Conservation (phyloP, 2,888 invertebrate species). For the Calameuta pallipes region DNA sequence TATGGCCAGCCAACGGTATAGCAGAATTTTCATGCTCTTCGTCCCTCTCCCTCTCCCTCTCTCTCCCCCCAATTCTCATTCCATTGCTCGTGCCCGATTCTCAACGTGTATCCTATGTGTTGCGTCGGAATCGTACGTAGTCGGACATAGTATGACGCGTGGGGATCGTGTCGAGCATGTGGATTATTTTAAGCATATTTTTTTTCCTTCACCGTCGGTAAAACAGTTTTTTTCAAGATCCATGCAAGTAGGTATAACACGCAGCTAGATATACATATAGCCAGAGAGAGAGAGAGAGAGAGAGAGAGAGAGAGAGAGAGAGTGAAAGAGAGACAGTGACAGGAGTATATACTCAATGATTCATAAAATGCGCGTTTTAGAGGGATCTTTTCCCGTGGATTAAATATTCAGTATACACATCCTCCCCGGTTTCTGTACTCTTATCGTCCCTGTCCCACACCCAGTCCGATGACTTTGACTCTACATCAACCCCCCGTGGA, state of each 20-base stretch:
- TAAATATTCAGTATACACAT: slow-evolving; percentile 48
- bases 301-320: too few relatives aligned
- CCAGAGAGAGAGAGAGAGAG: not conserved
- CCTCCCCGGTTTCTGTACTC: slow-evolving; percentile 16
- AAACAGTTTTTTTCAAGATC: slow-evolving; percentile 9
- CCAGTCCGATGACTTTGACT: too few relatives aligned
- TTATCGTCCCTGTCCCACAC: too few relatives aligned
- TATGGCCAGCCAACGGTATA: too few relatives aligned
- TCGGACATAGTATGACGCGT: too few relatives aligned
- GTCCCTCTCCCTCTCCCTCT: slow-evolving; percentile 4
- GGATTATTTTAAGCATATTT: not conserved
- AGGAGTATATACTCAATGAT: slow-evolving; percentile 43
- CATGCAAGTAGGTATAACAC: not conserved
- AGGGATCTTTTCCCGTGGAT: slow-evolving; percentile 43
- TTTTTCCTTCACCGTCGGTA: not conserved
- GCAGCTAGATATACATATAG: too few relatives aligned
- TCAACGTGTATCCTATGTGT: too few relatives aligned
- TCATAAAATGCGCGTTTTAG: slow-evolving; percentile 55
- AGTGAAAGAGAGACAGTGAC: not conserved
- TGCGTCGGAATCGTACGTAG: too few relatives aligned
- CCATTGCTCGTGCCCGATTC: not conserved
- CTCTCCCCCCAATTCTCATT: not conserved
- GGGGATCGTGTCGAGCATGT: not conserved
- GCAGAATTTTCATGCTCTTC: not conserved
- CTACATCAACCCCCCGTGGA: slow-evolving; percentile 15